These are phyloP conservation scores for Characodon lateralis DNA, from an alignment of 2,797 vertebrate species.

Conservation along the genomic window DNA sequence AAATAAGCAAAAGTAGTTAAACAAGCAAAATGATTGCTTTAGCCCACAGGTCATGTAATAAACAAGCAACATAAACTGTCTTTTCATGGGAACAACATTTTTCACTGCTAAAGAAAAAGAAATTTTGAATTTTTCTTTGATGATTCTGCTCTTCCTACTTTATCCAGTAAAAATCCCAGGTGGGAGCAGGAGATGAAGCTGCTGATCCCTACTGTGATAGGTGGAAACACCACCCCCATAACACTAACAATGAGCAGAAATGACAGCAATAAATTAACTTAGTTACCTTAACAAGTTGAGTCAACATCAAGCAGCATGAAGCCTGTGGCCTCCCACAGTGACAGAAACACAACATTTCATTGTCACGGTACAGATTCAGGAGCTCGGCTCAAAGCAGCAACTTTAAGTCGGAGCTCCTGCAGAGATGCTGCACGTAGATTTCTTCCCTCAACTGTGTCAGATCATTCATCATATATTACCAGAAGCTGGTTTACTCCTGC, in stretches of 20 bases:
- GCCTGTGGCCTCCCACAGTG: slow-evolving; percentile 36
- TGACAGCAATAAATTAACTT: slow-evolving; percentile 15
- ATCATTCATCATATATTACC: slow-evolving; percentile 33
- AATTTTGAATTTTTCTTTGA: background rate
- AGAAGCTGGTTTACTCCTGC: slow-evolving; percentile 34
- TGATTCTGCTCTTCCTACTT: background rate
- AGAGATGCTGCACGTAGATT: slow-evolving; percentile 28
- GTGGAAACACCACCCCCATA: background rate
- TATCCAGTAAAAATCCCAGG: background rate
- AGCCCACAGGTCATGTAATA: too few relatives aligned
- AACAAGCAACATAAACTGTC: too few relatives aligned
- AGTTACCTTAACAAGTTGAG: slow-evolving; percentile 21
- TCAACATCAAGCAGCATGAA: slow-evolving; percentile 36
- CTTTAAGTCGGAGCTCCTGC: slow-evolving; percentile 26
- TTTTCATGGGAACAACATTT: too few relatives aligned
- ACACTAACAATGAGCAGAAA: slow-evolving; percentile 11
- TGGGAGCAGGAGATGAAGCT: background rate
- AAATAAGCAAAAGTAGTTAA: too few relatives aligned
- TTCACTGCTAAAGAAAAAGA: too few relatives aligned
- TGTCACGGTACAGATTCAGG: slow-evolving; percentile 45
- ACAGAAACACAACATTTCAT: slow-evolving; percentile 51
- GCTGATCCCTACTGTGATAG: background rate
- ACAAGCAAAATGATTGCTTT: too few relatives aligned
- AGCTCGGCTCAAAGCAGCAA: slow-evolving; percentile 31
- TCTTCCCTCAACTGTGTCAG: background rate